Evolutionary conservation across 2,888 invertebrate species (phyloP).

Genomic region (Tetheella fluctuosa): DNA sequence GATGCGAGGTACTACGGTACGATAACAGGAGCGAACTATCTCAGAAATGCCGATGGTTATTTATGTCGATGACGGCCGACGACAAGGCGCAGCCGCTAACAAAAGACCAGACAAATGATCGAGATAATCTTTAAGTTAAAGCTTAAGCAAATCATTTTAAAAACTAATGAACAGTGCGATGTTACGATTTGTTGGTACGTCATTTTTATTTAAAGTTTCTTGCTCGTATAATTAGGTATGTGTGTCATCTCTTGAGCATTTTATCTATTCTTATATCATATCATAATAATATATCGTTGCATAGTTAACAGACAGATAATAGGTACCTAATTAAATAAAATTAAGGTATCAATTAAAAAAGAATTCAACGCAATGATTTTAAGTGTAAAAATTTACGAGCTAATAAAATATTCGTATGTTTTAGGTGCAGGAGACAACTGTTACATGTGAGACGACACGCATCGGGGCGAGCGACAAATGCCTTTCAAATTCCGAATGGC

Average conservation of each 20-base stretch:
- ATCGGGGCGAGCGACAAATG: slow-evolving; percentile 69
- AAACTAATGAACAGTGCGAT: slow-evolving; percentile 29
- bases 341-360: slow-evolving; percentile 40
- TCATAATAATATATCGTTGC: slow-evolving; percentile 22
- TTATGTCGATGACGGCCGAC: slow-evolving; percentile 68
- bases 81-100: slow-evolving; percentile 62
- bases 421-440: slow-evolving; percentile 59
- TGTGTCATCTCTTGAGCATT: not conserved
- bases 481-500: slow-evolving; percentile 81
- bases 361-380: slow-evolving; percentile 43
- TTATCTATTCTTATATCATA: not conserved
- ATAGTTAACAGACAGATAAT: slow-evolving; percentile 11
- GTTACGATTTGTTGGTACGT: not conserved
- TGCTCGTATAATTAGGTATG: not conserved
- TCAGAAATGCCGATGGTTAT: slow-evolving; percentile 76
- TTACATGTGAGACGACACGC: slow-evolving; percentile 60
- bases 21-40: slow-evolving; percentile 77
- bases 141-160: slow-evolving; percentile 42
- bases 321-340: slow-evolving; percentile 18
- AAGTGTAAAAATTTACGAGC: slow-evolving; percentile 59
- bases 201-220: not conserved
- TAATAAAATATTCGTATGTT: slow-evolving; percentile 64
- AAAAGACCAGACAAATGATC: slow-evolving; percentile 79
- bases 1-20: slow-evolving; percentile 66
- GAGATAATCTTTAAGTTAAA: slow-evolving; percentile 69